A percentile compares a stretch with the other conserved stretches of the same genome.
These are phyloP conservation scores for Corynorhinus townsendii DNA, from an alignment of 2,113 vertebrate species.

Conservation along the genomic window DNA sequence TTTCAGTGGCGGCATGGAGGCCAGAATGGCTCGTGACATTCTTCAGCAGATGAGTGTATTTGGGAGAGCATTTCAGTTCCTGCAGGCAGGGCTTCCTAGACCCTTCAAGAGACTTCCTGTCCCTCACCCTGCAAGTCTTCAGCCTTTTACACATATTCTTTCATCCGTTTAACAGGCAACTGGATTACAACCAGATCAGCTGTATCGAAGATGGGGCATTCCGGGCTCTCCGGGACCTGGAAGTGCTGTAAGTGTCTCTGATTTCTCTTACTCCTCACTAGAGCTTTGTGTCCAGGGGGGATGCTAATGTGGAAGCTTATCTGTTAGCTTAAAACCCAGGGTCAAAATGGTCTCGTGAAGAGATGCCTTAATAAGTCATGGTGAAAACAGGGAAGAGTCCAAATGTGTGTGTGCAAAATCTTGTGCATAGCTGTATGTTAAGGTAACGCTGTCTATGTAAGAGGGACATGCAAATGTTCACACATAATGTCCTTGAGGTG, in stretches of 20 bases:
- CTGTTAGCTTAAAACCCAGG: constrained; percentile 49
- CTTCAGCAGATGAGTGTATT: constrained; percentile 34
- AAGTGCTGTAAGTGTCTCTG: constrained; percentile 94
- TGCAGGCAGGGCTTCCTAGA: constrained; percentile 26
- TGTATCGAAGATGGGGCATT: constrained; percentile 97
- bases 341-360: constrained; percentile 59
- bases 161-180: constrained; percentile 90
- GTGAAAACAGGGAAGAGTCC: neutral
- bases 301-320: constrained; percentile 62
- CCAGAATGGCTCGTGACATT: constrained; percentile 71
- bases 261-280: constrained; percentile 65
- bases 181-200: constrained; percentile 99
- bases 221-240: constrained; percentile 94
- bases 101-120: constrained; percentile 52
- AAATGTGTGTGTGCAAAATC: constrained; percentile 11
- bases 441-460: neutral
- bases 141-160: constrained; percentile 71
- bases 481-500: neutral
- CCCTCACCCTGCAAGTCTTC: constrained; percentile 1
- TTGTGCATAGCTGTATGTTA: neutral
- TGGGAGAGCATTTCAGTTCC: neutral
- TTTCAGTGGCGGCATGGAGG: constrained; percentile 76
- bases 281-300: constrained; percentile 67
- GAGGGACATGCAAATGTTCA: neutral
- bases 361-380: constrained; percentile 56